These are phyloP conservation scores for Yponomeuta evonymella DNA, from an alignment of 2,888 invertebrate species.

Conservation along the genomic window DNA sequence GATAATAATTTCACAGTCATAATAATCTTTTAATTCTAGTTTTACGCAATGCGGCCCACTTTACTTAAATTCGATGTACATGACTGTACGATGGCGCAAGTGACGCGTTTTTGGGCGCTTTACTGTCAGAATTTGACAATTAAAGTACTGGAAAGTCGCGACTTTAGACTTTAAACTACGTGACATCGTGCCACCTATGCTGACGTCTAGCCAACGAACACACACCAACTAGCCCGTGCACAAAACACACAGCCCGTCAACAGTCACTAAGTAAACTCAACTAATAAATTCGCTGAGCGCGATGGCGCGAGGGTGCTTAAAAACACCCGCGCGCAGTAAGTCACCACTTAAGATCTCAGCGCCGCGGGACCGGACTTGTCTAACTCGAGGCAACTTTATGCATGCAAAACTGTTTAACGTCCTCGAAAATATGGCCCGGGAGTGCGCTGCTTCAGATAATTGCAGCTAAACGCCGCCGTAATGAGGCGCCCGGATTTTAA, in stretches of 20 bases:
- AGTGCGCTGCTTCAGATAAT: slow-evolving; percentile 15
- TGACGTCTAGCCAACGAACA: too few relatives aligned
- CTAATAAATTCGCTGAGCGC: background rate
- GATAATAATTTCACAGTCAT: too few relatives aligned
- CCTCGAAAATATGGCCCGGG: slow-evolving; percentile 15
- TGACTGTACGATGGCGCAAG: too few relatives aligned
- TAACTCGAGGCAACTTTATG: slow-evolving; percentile 11
- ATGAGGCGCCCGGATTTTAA: slow-evolving; percentile 12
- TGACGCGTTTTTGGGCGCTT: too few relatives aligned
- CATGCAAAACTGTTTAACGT: slow-evolving; percentile 14
- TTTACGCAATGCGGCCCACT: too few relatives aligned
- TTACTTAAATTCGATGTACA: too few relatives aligned
- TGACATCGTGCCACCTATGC: too few relatives aligned
- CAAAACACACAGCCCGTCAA: background rate
- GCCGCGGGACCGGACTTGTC: background rate
- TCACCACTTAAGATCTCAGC: slow-evolving; percentile 7
- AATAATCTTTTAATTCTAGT: too few relatives aligned
- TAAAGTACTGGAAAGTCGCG: too few relatives aligned
- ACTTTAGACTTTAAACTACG: too few relatives aligned
- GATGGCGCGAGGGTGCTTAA: slow-evolving; percentile 6
- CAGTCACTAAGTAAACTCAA: slow-evolving; percentile 9
- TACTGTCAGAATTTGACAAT: too few relatives aligned
- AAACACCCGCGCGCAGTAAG: slow-evolving; percentile 11
- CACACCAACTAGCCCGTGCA: background rate
- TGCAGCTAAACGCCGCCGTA: slow-evolving; percentile 15